Evolutionary conservation across 2,888 invertebrate species (phyloP), one percentile per base, ranked within the genome.

Genomic region (Plagodis dolabraria): DNA sequence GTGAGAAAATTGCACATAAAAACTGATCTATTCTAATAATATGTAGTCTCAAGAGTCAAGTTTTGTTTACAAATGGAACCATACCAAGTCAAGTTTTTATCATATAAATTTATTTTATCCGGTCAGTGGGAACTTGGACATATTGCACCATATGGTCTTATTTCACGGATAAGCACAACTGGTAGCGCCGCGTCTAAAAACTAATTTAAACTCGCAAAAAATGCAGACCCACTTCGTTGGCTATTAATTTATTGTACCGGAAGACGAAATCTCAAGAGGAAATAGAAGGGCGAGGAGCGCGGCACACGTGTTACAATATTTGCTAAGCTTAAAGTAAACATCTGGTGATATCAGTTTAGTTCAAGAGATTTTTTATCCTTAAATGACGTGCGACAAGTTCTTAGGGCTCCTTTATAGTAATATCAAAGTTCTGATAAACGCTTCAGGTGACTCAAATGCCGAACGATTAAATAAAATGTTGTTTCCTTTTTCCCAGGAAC

Each of bases 301-400:
- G 48, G 86, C 91, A 91, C 92, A 92, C 92, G 92, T 92, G 92
- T 91, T 91, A 91, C 87, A 92, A 92, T 92, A 92, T 92, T 92
- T 92, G 89, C 91, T 83, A 81, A 86, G 84, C 83, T 82, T 79
- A 80, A 75, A 80, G 79, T 84, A 87, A 89, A 89, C 91, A 89
- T 87, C 83, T 90, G 89, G 81, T 78, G 85, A 83, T 88, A 87
- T 72, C 74, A 76, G 69, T 74, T 55, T 35, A 60, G 56, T 79
- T 81, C 76, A 80, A 79, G 77, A 70, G 81, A 77, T 76, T 70
- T 63, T 67, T 69, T 63, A 63, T 55, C 69, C 68, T 34, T 48
- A 45, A 45, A 11, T 44, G 49, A 43, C 49, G 7, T 36, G 36
- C 36, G 36, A 59, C 57, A 55, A 58, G 59, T 38, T 55, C 60